Evolutionary conservation across 2,888 invertebrate genomes (phyloP).

Genomic region (Crioceris asparagi): DNA sequence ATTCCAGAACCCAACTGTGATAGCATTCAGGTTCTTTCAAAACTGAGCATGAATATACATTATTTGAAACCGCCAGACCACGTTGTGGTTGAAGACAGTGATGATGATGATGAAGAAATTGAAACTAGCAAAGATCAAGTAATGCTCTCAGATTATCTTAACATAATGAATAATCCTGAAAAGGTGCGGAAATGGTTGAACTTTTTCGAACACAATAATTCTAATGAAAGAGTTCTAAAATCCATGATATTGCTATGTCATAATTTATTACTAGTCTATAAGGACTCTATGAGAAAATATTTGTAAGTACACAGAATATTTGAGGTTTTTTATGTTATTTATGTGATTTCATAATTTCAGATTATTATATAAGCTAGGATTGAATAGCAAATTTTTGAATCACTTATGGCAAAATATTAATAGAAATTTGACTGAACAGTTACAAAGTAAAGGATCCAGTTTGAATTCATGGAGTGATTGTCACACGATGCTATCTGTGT

Average conservation of each 20-base stretch:
- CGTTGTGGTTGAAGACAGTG: slow-evolving; percentile 39
- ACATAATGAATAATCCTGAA: slow-evolving; percentile 33
- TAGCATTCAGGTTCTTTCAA: slow-evolving; percentile 49
- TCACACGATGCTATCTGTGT: slow-evolving; percentile 34
- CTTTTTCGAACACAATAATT: slow-evolving; percentile 38
- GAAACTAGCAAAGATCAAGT: slow-evolving; percentile 37
- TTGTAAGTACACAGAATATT: slow-evolving; percentile 55
- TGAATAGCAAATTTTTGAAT: slow-evolving; percentile 1
- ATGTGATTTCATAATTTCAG: not conserved
- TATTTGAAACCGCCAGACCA: slow-evolving; percentile 35
- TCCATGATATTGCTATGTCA: slow-evolving; percentile 57
- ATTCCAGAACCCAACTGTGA: slow-evolving; percentile 41
- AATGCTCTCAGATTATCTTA: slow-evolving; percentile 32
- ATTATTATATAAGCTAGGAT: slow-evolving; percentile 1
- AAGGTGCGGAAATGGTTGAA: slow-evolving; percentile 40
- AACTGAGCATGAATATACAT: slow-evolving; percentile 36
- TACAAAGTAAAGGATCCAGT: slow-evolving; percentile 27
- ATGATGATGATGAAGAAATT: slow-evolving; percentile 46
- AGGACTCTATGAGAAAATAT: slow-evolving; percentile 73
- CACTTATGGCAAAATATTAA: not conserved
- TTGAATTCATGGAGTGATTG: slow-evolving; percentile 32
- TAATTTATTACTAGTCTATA: slow-evolving; percentile 69
- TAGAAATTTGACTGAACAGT: slow-evolving; percentile 14
- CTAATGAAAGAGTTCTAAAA: slow-evolving; percentile 30
- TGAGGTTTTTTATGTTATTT: not conserved